Evolutionary conservation across 2,888 invertebrate genomes (phyloP).

Genomic region (Nemapogon koenigi): DNA sequence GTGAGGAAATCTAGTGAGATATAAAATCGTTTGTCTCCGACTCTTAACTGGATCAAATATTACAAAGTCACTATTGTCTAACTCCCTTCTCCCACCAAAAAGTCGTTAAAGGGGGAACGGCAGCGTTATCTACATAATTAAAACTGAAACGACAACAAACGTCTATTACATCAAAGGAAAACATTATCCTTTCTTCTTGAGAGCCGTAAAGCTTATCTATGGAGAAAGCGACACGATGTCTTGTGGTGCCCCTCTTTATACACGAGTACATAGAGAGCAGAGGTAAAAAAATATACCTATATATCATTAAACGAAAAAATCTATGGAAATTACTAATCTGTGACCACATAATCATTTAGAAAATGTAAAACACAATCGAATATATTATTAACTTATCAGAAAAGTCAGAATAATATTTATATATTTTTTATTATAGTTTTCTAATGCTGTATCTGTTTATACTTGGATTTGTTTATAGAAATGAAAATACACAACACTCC

Average conservation of each 20-base stretch:
- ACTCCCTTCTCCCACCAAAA: background rate
- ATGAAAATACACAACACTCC: too few species aligned
- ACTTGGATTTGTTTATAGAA: too few species aligned
- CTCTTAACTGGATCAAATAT: too few species aligned
- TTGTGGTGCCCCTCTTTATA: constrained; percentile 2
- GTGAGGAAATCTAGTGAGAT: too few species aligned
- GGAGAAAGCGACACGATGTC: constrained; percentile 30
- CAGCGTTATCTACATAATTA: constrained; percentile 6
- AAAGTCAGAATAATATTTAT: too few species aligned
- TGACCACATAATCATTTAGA: too few species aligned
- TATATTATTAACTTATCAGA: too few species aligned
- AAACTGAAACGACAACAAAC: constrained; percentile 7
- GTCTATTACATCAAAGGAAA: constrained; percentile 43
- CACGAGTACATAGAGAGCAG: background rate
- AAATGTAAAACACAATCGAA: too few species aligned
- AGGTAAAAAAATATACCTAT: background rate
- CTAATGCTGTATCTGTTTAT: too few species aligned
- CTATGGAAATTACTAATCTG: background rate
- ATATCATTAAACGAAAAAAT: background rate
- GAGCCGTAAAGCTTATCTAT: constrained; percentile 55
- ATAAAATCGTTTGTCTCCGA: too few species aligned
- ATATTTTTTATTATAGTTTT: too few species aligned
- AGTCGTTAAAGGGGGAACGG: constrained; percentile 1
- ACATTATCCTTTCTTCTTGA: constrained; percentile 60
- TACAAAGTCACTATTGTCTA: too few species aligned